These are phyloP conservation scores for Noctua comes DNA, from an alignment of 2,888 invertebrate genomes.

Conservation along the genomic window DNA sequence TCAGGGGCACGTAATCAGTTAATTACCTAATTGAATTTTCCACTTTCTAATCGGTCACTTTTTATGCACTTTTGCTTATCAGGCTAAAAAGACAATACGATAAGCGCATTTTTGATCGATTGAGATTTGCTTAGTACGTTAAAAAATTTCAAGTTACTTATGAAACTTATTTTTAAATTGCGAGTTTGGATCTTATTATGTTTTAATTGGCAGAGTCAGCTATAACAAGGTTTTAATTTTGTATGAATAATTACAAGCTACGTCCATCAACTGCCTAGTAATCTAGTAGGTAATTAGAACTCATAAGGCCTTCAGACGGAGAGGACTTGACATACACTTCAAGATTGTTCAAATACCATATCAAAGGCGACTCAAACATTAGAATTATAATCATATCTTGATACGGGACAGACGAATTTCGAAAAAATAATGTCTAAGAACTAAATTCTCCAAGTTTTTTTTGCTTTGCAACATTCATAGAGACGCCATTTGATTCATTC, in stretches of 20 bases:
- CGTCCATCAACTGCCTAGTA: not conserved
- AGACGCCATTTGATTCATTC: not conserved
- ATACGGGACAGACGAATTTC: too few relatives aligned
- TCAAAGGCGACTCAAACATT: too few relatives aligned
- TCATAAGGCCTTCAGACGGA: not conserved
- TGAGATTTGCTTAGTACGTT: not conserved
- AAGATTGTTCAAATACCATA: too few relatives aligned
- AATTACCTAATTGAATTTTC: conserved; percentile 17
- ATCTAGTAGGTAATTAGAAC: conserved; percentile 22
- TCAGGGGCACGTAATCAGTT: not conserved
- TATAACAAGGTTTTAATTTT: not conserved
- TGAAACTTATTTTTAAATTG: too few relatives aligned
- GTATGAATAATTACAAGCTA: conserved; percentile 4
- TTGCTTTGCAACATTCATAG: too few relatives aligned
- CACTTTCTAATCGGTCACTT: conserved; percentile 18
- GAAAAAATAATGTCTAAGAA: too few relatives aligned
- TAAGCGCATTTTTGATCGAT: conserved; percentile 28
- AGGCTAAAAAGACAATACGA: conserved; percentile 25
- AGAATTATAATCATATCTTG: too few relatives aligned
- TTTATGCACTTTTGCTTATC: conserved; percentile 26
- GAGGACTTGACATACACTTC: not conserved
- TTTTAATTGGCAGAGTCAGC: not conserved
- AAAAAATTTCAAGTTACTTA: not conserved
- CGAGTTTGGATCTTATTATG: conserved; percentile 17
- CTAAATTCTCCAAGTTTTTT: too few relatives aligned